These are phyloP conservation scores for Isichthys henryi DNA, from an alignment of 2,113 vertebrate genomes.

Conservation along the genomic window DNA sequence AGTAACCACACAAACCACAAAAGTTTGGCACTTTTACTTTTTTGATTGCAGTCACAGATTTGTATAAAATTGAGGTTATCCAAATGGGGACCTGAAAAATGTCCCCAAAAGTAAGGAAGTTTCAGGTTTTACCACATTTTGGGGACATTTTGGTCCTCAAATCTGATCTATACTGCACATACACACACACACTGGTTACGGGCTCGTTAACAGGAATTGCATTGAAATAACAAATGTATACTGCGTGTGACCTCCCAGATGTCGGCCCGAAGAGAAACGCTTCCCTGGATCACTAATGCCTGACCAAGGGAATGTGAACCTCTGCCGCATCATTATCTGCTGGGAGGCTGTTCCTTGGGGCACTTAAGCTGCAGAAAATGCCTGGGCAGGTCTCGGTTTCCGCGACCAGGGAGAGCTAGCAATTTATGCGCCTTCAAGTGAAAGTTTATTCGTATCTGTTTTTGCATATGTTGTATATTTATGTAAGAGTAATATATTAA, in stretches of 20 bases:
- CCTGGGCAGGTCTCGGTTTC: neutral
- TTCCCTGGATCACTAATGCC: constrained; percentile 37
- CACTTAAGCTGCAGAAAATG: neutral
- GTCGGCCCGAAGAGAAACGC: constrained; percentile 34
- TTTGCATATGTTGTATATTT: neutral
- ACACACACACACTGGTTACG: constrained; percentile 26
- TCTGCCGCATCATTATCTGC: constrained; percentile 37
- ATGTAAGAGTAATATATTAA: neutral
- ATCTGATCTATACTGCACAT: neutral
- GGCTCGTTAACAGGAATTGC: constrained; percentile 40
- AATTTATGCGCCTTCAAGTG: neutral
- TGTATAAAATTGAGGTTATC: no score
- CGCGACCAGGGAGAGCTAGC: neutral
- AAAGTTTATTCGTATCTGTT: neutral
- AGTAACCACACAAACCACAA: no score
- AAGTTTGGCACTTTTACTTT: no score
- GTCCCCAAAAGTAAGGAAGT: no score
- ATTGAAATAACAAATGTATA: constrained; percentile 43
- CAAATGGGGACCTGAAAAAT: no score
- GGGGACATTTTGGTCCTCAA: no score
- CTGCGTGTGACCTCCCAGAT: constrained; percentile 34
- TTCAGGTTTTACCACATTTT: no score
- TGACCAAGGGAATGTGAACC: constrained; percentile 36
- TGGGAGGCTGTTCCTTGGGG: constrained; percentile 24
- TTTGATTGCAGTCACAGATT: no score